Conservation (phyloP, 2,888 invertebrate species). For the Drosophila ustulata region DNA sequence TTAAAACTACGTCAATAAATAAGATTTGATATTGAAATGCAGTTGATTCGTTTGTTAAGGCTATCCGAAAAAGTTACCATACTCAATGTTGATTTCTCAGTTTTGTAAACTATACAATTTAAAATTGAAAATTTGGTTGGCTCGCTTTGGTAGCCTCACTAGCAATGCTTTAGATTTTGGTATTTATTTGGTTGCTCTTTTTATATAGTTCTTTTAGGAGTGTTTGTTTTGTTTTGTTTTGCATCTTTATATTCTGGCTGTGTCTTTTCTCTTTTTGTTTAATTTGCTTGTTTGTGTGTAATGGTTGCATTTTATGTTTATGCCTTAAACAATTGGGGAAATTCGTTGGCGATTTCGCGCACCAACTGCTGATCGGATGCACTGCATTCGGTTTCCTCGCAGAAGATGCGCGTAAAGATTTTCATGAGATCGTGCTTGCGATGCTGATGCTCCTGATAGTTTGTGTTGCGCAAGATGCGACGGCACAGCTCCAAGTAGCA, state of each 20-base stretch:
- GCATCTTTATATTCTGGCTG: background rate
- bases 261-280: constrained; percentile 3
- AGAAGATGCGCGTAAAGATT: constrained; percentile 94
- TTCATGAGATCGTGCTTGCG: constrained; percentile 92
- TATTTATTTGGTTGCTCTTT: constrained; percentile 8
- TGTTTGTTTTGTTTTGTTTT: constrained; percentile 50
- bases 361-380: constrained; percentile 91
- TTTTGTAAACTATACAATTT: constrained; percentile 47
- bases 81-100: constrained; percentile 19
- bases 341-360: constrained; percentile 93
- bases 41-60: constrained; percentile 30
- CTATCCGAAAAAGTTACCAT: constrained; percentile 42
- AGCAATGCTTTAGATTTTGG: constrained; percentile 52
- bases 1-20: constrained; percentile 1
- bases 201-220: constrained; percentile 17
- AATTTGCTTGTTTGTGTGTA: background rate
- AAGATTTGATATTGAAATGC: constrained; percentile 36
- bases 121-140: constrained; percentile 51
- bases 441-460: constrained; percentile 92
- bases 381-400: constrained; percentile 92
- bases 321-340: constrained; percentile 91
- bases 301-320: constrained; percentile 75
- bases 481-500: constrained; percentile 92
- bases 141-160: constrained; percentile 66
- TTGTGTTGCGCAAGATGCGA: constrained; percentile 92